Conservation (phyloP, 2,888 invertebrate species). For the Monochamus alternatus region DNA sequence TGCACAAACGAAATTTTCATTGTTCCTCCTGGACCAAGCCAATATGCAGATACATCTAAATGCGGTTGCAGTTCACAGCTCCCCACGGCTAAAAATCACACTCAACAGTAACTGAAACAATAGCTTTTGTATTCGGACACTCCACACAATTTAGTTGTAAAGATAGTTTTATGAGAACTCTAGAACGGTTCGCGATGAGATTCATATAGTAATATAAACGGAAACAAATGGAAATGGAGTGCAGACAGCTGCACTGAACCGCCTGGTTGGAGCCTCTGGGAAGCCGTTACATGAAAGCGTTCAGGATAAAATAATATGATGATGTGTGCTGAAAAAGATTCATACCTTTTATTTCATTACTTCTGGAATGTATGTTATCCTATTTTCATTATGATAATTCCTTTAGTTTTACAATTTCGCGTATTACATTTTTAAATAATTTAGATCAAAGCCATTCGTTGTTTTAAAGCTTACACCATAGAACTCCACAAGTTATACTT, state of each 20-base stretch:
- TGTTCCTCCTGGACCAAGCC: background rate
- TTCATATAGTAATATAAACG: background rate
- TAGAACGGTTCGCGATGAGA: background rate
- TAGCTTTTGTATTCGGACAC: background rate
- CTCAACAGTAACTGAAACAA: background rate
- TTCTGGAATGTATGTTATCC: background rate
- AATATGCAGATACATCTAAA: background rate
- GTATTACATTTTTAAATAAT: too few species aligned
- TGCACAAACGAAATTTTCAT: background rate
- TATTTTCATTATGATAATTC: too few species aligned
- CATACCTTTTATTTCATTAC: slow-evolving; percentile 9
- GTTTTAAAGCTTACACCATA: too few species aligned
- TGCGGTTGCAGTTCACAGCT: background rate
- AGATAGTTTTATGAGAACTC: background rate
- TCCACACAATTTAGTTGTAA: slow-evolving; percentile 2
- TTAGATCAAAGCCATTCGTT: too few species aligned
- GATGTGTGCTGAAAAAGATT: slow-evolving; percentile 4
- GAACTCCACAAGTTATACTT: too few species aligned
- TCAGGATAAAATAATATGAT: background rate
- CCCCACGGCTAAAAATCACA: background rate
- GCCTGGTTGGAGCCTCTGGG: background rate
- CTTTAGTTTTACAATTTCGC: too few species aligned
- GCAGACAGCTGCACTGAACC: background rate
- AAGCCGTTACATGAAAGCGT: background rate
- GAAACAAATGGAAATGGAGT: background rate